Evolutionary conservation across 2,888 invertebrate species (phyloP), one percentile per base, ranked within the genome.

Genomic region (Shargacucullia verbasci): DNA sequence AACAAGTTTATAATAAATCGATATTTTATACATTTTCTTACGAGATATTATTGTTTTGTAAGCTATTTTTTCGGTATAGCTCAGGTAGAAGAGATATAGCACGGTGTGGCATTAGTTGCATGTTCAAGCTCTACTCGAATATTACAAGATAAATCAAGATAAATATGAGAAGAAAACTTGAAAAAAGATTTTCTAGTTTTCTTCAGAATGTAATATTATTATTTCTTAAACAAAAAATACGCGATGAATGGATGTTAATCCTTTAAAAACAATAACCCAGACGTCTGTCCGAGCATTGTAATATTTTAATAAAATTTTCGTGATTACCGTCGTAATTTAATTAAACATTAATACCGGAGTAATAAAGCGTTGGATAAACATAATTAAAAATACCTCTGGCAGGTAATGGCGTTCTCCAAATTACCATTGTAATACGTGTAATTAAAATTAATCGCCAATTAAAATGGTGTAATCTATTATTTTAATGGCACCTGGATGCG

Each of bases 351-450:
- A 82, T 81, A 77, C 64, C 12, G 7, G 8, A 54, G 78, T 76
- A 77, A 80, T 79, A 81, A 81, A 79, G 61, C 73, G 78, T 68
- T 71, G 70, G 65, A 78, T 83, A 83, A 83, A 84, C 72, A 82
- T 82, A 84, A 87, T 87, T 85, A 84, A 86, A 87, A 85, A 83
- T 54, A 10, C 65, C 33, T 69, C 45, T 29, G 57, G 57, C 48
- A 49, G 70, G 54, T 67, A 70, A 68, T 63, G 60, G 59, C 48
- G 15, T 56, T 38, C 59, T 37, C 58, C 12, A 45, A 68, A 76
- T 68, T 55, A 73, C 67, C 63, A 43, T 57, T 65, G 60, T 60
- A 62, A 49, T 57, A 59, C 68, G 53, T 58, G 55, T 80, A 77
- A 83, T 82, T 80, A 74, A 82, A 78, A 84, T 80, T 76, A 73